Percentiles rank a stretch among this genome's conserved stretches.
Evolutionary conservation across 2,888 invertebrate genomes (phyloP).

Genomic region (Panorpa germanica): DNA sequence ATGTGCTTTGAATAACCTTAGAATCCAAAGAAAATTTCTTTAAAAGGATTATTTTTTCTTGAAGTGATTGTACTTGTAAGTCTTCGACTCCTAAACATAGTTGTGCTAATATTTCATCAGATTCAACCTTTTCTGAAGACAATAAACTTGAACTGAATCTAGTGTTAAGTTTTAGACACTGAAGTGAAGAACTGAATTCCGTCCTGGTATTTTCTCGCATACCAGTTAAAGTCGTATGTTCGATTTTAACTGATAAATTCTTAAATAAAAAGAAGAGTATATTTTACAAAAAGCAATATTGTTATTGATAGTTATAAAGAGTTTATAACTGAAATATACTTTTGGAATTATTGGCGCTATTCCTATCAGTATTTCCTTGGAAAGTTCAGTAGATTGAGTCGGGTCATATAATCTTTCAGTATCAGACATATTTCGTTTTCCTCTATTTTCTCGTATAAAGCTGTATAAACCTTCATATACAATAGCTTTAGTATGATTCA

Average conservation of each 20-base stretch:
- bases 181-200: conserved; percentile 49
- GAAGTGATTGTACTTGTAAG: conserved; percentile 37
- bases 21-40: conserved; percentile 42
- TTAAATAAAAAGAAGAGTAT: conserved; percentile 21
- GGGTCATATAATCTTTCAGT: conserved; percentile 1
- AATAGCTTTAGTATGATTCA: conserved; percentile 27
- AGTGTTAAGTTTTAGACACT: conserved; percentile 35
- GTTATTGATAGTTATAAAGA: background rate
- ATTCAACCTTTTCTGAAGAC: conserved; percentile 19
- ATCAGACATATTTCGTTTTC: background rate
- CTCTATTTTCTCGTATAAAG: conserved; percentile 21
- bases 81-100: conserved; percentile 43
- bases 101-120: conserved; percentile 28
- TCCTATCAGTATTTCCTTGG: conserved; percentile 22
- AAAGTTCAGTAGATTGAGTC: conserved; percentile 4
- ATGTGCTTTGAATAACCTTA: conserved; percentile 26
- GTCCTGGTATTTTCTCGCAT: conserved; percentile 47
- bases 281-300: conserved; percentile 1
- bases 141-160: conserved; percentile 6
- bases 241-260: conserved; percentile 56
- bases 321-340: conserved; percentile 23
- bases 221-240: conserved; percentile 48
- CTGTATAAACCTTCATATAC: conserved; percentile 29
- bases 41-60: conserved; percentile 33
- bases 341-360: conserved; percentile 66